phyloP scores from a whole-genome alignment of 2,888 invertebrate species.

The Stramonita haemastoma region DNA sequence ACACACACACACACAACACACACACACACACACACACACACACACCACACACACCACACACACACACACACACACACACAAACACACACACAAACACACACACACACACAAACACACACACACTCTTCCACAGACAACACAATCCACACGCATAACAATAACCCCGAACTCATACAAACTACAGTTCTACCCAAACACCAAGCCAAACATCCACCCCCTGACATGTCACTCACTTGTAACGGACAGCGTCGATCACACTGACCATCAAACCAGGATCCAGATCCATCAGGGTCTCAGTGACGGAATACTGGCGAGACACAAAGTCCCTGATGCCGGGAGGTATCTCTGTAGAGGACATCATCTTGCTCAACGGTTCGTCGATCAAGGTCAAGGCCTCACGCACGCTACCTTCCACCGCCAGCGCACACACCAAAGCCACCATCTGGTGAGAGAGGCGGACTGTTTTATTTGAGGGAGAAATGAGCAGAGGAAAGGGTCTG shows the following conservation, averaged over 20 bases:
- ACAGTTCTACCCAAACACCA: not conserved
- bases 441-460: constrained; percentile 53
- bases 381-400: constrained; percentile 60
- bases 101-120: too few relatives aligned
- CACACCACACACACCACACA: too few relatives aligned
- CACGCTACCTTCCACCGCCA: constrained; percentile 59
- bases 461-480: not conserved
- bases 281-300: constrained; percentile 64
- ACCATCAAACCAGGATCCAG: constrained; percentile 66
- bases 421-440: constrained; percentile 56
- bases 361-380: constrained; percentile 58
- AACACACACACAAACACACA: not conserved
- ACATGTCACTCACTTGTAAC: constrained; percentile 62
- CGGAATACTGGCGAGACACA: constrained; percentile 58
- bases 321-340: constrained; percentile 52
- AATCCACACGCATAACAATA: too few relatives aligned
- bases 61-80: not conserved
- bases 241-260: constrained; percentile 67
- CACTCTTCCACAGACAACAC: too few relatives aligned
- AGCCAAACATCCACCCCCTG: not conserved
- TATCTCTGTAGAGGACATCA: constrained; percentile 7
- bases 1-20: too few relatives aligned
- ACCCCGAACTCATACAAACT: too few relatives aligned
- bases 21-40: too few relatives aligned
- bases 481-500: too few relatives aligned